Percentiles rank a stretch among this genome's conserved stretches.
Conservation (phyloP, 2,888 invertebrate species). For the Dione vanillae region DNA sequence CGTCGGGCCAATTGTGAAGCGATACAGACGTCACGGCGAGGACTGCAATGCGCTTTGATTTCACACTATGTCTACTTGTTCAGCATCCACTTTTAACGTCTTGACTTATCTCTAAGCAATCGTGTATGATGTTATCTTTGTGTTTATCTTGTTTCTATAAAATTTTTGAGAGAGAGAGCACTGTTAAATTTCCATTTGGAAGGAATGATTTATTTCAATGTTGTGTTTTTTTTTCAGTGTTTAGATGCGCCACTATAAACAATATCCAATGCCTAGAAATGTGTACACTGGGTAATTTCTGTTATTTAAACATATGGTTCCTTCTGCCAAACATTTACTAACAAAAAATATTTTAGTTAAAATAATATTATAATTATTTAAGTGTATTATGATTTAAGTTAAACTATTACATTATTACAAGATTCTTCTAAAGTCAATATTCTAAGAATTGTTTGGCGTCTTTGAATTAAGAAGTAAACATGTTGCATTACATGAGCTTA, state of each 20-base stretch:
- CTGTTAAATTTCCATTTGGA: too few relatives aligned
- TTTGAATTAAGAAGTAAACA: conserved; percentile 20
- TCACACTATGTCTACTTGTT: conserved; percentile 30
- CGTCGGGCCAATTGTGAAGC: conserved; percentile 44
- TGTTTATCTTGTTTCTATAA: neutral
- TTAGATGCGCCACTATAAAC: too few relatives aligned
- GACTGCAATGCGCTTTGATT: conserved; percentile 38
- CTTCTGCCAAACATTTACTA: too few relatives aligned
- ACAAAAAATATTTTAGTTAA: too few relatives aligned
- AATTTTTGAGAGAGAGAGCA: too few relatives aligned
- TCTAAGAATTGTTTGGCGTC: neutral
- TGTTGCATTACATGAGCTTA: conserved; percentile 35
- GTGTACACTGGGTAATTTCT: too few relatives aligned
- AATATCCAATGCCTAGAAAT: too few relatives aligned
- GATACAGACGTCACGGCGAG: conserved; percentile 34
- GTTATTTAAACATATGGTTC: too few relatives aligned
- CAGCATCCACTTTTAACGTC: conserved; percentile 7
- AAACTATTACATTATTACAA: neutral
- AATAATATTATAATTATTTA: neutral
- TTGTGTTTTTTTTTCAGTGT: too few relatives aligned
- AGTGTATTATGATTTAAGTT: too few relatives aligned
- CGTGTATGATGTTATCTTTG: neutral
- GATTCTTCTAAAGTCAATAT: neutral
- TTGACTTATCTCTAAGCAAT: conserved; percentile 8
- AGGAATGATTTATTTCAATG: too few relatives aligned